Percentiles rank a stretch among this genome's conserved stretches.
Conservation (phyloP, 2,113 vertebrate species). For the Collichthys lucidus region DNA sequence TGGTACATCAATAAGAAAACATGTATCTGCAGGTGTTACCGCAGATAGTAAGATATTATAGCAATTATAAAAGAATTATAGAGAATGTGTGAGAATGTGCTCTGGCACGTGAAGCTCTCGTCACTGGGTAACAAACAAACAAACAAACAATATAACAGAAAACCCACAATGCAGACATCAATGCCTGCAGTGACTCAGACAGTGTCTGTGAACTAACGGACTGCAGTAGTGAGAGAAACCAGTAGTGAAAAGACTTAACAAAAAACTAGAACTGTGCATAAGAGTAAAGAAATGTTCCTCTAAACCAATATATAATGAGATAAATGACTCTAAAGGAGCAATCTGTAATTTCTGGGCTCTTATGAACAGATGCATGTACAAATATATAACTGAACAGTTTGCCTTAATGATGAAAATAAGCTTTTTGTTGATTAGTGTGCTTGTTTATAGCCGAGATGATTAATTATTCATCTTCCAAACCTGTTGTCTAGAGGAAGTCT, state of each 20-base stretch:
- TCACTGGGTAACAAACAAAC: neutral
- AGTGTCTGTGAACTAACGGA: slow-evolving; percentile 7
- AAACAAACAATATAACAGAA: neutral
- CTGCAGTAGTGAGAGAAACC: slow-evolving; percentile 17
- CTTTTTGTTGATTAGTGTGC: no score
- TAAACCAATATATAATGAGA: neutral
- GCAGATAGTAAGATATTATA: neutral
- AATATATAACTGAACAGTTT: neutral
- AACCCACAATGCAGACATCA: slow-evolving; percentile 1
- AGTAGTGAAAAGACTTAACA: neutral
- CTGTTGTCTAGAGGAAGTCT: neutral
- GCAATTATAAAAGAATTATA: neutral
- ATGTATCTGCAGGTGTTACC: neutral
- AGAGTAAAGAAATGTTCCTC: neutral
- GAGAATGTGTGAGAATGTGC: slow-evolving; percentile 6
- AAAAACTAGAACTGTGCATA: neutral
- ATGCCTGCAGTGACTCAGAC: slow-evolving; percentile 31
- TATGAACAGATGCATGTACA: neutral
- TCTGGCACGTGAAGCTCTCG: neutral
- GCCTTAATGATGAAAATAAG: no score
- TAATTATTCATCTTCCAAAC: no score
- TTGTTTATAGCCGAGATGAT: no score
- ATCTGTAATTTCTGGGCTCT: neutral
- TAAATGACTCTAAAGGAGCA: neutral
- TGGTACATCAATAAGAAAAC: neutral